Base-by-base conservation (phyloP, 2,113 vertebrate genomes). In the Danio rerio region DNA sequence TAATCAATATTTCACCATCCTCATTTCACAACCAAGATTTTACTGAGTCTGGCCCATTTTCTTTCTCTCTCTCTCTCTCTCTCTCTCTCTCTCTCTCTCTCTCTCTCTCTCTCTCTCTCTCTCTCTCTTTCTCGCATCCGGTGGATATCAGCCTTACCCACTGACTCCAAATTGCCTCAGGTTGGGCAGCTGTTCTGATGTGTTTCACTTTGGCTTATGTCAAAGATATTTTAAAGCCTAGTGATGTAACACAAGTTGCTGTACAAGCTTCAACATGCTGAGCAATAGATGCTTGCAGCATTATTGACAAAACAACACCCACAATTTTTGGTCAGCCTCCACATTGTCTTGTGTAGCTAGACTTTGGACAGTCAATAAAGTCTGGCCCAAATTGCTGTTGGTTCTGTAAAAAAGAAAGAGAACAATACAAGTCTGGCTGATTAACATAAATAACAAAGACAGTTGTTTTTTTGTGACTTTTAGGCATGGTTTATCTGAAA, bases 1-100 rank as follows among this genome's bases (percentile, higher is more conserved):
- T 73, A 11, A 81, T 81, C 45, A 62, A 62, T 81, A 52, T 62
- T 10, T 59, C 18, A 58, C 18, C 16, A 80, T 45, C 43, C 49
- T n/a, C 50, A 56, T 31, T 21, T 45, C 52, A 56, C 56, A 80
- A 40, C 21, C 49, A n/a, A 61, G 61, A 78, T 66, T 52, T 49
- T 50, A 18, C 9, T 79, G 47, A 1, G 31, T 52, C 13, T 16
- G n/a, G 43, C 7, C 15, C 49, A 42, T 13, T 20, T 16, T 55
- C 12, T 58, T 2, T 56, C n/a, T 52, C 50, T 49, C 8, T 52
- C 50, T 52, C 50, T n/a, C n/a, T 18, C 7, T 66, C 45, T 50
- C 50, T 42, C 21, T 55, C 6, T 52, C 20, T 73, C 50, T 52
- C 50, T 49, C 8, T 52, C 50, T 52, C 50, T n/a, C n/a, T 18